A percentile compares a stretch with the other conserved stretches of the same genome.
These are phyloP conservation scores for Phalanger gymnotis DNA, from an alignment of 2,797 vertebrate species.

Conservation along the genomic window DNA sequence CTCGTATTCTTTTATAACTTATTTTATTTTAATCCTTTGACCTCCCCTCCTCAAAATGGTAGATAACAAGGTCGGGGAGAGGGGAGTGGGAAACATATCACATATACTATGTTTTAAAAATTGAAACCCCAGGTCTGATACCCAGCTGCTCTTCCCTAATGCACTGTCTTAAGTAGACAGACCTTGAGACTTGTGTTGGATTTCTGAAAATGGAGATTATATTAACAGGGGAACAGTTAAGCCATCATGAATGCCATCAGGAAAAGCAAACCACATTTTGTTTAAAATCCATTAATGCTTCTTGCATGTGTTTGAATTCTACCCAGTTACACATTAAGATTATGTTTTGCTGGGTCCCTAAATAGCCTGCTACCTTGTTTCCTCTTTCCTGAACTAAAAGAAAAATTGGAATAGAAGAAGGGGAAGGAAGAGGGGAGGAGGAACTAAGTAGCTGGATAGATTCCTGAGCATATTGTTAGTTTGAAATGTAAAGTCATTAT, in stretches of 20 bases:
- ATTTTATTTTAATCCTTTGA: constrained; percentile 25
- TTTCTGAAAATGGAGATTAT: constrained; percentile 47
- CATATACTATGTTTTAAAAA: constrained; percentile 15
- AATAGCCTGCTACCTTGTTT: constrained; percentile 19
- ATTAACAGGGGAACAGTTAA: constrained; percentile 37
- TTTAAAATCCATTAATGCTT: constrained; percentile 57
- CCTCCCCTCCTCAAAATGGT: background rate
- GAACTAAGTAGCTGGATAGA: constrained; percentile 22
- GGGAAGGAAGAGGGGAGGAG: constrained; percentile 40
- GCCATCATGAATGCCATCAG: constrained; percentile 27
- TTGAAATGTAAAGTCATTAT: constrained; percentile 66
- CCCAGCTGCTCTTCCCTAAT: background rate
- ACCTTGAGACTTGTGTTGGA: constrained; percentile 31
- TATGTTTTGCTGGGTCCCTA: constrained; percentile 30
- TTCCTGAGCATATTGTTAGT: constrained; percentile 32
- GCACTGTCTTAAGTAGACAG: constrained; percentile 33
- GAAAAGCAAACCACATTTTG: constrained; percentile 48
- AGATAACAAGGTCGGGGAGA: background rate
- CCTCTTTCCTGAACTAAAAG: constrained; percentile 50
- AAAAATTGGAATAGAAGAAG: constrained; percentile 26
- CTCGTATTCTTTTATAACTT: constrained; percentile 8
- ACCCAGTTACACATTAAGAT: constrained; percentile 7
- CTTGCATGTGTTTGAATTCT: constrained; percentile 69
- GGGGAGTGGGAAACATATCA: background rate
- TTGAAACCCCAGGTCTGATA: background rate